Evolutionary conservation across 2,113 vertebrate species (phyloP), one percentile per base, ranked within the genome.

Genomic region (Diphyllodes magnificus): DNA sequence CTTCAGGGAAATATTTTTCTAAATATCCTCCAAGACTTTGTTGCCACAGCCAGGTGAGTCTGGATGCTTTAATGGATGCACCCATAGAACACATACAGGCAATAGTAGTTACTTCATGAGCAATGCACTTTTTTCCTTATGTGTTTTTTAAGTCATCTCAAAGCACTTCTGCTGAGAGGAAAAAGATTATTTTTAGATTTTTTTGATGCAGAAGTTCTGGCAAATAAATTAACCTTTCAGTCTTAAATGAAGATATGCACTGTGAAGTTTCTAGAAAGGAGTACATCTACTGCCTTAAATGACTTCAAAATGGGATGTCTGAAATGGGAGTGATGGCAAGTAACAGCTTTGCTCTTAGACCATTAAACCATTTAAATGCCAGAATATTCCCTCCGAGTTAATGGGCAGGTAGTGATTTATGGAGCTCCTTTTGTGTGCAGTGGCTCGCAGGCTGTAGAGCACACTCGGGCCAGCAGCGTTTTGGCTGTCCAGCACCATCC

Each of bases 171-270:
- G 66, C 56, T 85, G 61, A 71, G 31, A 30, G 12, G 35, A 5
- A 53, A 47, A 57, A 45, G 1, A 47, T 79, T 3, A 15, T 68
- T 92, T 95, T 85, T 53, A 80, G 61, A 39, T n/a, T 83, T 80
- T 23, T 68, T 64, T 51, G 21, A 69, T 13, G 21, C 50, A 53
- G 49, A 72, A 57, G 13, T 91, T 89, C 53, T 95, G 73, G 57
- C 50, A 85, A 89, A 85, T 66, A 91, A 82, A 92, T 79, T 44
- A 91, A 39, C 69, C 37, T 89, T 92, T 95, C 81, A 85, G 53
- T 53, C 42, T 89, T 53, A 61, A 54, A 56, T 2, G 37, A 91
- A 54, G 81, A 24, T 54, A 31, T 40, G 56, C 31, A 10, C n/a
- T 44, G 22, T 51, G 24, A 81, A 86, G 47, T 78, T 76, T 44